These are phyloP conservation scores for Alloscopus bannaensis DNA, from an alignment of 2,888 invertebrate genomes.

Conservation along the genomic window DNA sequence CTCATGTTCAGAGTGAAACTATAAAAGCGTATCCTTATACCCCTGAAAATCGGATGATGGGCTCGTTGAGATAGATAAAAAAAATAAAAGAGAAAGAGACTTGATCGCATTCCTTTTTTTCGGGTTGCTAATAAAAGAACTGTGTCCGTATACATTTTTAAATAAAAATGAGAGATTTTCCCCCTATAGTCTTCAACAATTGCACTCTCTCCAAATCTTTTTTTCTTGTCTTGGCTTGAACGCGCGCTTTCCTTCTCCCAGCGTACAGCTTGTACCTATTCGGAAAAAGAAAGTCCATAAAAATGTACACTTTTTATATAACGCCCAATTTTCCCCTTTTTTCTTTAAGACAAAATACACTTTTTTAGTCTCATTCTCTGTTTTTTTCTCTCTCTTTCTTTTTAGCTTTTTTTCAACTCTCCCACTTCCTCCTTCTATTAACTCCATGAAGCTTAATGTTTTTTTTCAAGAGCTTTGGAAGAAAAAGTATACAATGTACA, in stretches of 20 bases:
- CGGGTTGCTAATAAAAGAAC: slow-evolving; percentile 3
- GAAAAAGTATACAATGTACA: too few species aligned
- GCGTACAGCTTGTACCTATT: too few species aligned
- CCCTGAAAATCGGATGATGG: slow-evolving; percentile 25
- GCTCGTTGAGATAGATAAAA: slow-evolving; percentile 27
- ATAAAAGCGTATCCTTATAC: neutral
- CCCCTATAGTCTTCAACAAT: too few species aligned
- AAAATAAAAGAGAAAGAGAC: slow-evolving; percentile 1
- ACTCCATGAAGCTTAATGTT: too few species aligned
- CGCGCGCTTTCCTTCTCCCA: too few species aligned
- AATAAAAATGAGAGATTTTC: too few species aligned
- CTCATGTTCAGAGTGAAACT: too few species aligned
- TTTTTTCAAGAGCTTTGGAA: slow-evolving; percentile 34
- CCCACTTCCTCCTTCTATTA: too few species aligned
- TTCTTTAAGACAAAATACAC: neutral
- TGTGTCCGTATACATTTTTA: slow-evolving; percentile 11
- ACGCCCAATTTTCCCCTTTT: too few species aligned
- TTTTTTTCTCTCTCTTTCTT: slow-evolving; percentile 1
- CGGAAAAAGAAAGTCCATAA: too few species aligned
- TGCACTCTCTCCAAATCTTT: too few species aligned
- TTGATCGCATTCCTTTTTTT: neutral
- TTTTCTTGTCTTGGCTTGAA: too few species aligned
- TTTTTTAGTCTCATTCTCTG: slow-evolving; percentile 11
- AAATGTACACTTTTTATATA: slow-evolving; percentile 8
- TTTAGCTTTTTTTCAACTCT: neutral